Evolutionary conservation across 2,113 vertebrate genomes (phyloP), one percentile per base, ranked within the genome.

Genomic region (Agelaius phoeniceus): DNA sequence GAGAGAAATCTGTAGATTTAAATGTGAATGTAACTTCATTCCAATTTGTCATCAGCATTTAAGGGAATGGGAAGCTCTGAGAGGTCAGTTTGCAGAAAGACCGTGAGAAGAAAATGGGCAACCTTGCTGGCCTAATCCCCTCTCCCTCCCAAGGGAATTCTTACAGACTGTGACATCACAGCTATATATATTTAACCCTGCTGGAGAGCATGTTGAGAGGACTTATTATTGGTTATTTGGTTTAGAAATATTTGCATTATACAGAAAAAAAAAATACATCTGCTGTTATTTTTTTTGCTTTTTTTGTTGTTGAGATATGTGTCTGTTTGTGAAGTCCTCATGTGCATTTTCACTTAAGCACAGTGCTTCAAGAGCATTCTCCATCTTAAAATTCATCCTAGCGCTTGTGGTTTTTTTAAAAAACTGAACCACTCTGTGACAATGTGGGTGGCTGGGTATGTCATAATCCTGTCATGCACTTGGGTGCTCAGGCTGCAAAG

Each of bases 401-500:
- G 24, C 13, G 17, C n/a, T 88, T 84, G 30, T 44, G 28, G 28
- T 4, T 2, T 9, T 83, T 84, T 77, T 66, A 2, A 16, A 37
- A 73, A 87, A 54, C 0, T 0, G 67, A 93, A 55, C 30, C 22
- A 33, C 44, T 59, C 43, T 44, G 76, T 65, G 83, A 86, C 92
- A 84, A 88, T 94, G 93, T 96, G 96, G 93, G 96, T 96, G 90
- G 94, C 4, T 96, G 83, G 31, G 41, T 92, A 76, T 89, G 79
- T 93, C 93, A 94, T 95, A 96, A 96, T 97, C 96, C 96, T 97
- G 92, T 96, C 92, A 96, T 88, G 93, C 94, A 97, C 93, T 96
- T 96, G 92, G 90, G 90, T 86, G 92, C 92, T 82, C 93, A 94
- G 79, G 55, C 90, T 96, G 88, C 92, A 96, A 96, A 95, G 96